Evolutionary conservation across 2,113 vertebrate species (phyloP).

Genomic region (Emydocephalus ijimae): DNA sequence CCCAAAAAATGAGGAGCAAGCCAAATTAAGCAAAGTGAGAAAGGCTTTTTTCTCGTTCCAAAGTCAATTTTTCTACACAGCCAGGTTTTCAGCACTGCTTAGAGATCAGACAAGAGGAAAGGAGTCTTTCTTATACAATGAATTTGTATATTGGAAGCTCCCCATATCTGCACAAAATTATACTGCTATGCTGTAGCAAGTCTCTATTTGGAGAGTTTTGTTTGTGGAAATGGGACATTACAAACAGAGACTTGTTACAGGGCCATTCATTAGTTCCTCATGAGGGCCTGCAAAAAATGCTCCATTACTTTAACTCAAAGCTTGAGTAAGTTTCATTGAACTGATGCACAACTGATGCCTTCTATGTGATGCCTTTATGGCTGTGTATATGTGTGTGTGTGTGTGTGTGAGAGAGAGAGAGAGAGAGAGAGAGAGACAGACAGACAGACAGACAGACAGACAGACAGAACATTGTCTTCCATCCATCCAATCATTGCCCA

Average conservation of each 20-base stretch:
- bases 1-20: not conserved
- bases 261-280: not conserved
- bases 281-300: conserved; percentile 51
- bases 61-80: not conserved
- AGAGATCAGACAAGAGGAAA: not conserved
- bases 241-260: conserved; percentile 37
- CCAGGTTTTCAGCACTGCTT: not conserved
- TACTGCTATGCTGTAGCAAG: conserved; percentile 29
- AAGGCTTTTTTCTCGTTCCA: not conserved
- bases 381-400: conserved; percentile 42
- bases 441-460: not conserved
- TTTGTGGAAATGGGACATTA: conserved; percentile 45
- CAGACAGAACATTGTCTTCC: not conserved
- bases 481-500: not conserved
- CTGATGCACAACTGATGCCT: conserved; percentile 22
- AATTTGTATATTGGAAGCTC: not conserved
- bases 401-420: not conserved
- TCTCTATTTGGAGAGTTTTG: conserved; percentile 1
- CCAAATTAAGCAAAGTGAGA: not conserved
- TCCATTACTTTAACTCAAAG: not conserved
- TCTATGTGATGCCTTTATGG: conserved; percentile 30
- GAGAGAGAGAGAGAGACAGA: not conserved
- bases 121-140: not conserved
- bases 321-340: not conserved
- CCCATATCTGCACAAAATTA: not conserved